phyloP scores from a whole-genome alignment of 2,888 invertebrate genomes.

The Pachycephus smyrnensis region DNA sequence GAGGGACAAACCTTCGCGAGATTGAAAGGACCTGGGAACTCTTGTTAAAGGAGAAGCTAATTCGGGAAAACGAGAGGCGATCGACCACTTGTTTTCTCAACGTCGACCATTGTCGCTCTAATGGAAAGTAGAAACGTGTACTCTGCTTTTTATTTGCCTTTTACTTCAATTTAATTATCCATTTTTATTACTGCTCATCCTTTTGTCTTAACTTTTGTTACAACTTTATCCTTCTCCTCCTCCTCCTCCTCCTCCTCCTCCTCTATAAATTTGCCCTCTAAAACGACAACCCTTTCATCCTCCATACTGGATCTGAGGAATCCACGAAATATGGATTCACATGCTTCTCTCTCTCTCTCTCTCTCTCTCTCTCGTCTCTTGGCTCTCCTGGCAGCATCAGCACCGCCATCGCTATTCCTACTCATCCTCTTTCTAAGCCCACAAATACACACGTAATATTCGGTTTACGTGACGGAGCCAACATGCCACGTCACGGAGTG shows the following conservation, averaged over 20 bases:
- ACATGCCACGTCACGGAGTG: slow-evolving; percentile 12
- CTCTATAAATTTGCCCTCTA: not conserved
- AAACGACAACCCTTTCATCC: not conserved
- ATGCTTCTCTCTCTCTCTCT: not conserved
- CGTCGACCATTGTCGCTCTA: not conserved
- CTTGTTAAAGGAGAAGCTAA: not conserved
- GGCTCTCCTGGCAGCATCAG: not conserved
- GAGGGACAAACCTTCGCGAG: not conserved
- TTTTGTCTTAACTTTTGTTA: not conserved
- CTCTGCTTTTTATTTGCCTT: not conserved
- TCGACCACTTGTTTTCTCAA: not conserved
- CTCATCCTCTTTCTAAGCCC: not conserved
- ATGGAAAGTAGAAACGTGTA: not conserved
- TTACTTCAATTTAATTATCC: not conserved
- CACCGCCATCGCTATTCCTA: not conserved
- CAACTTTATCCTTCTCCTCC: not conserved
- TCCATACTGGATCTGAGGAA: not conserved
- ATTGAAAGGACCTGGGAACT: not conserved
- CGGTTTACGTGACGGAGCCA: slow-evolving; percentile 23
- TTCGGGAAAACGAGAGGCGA: not conserved
- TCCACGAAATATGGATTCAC: slow-evolving; percentile 18
- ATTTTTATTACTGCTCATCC: not conserved
- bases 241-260: not conserved
- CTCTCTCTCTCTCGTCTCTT: not conserved
- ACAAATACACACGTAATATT: slow-evolving; percentile 28